Evolutionary conservation across 1,140 invertebrate species (phyloP).

Genomic region (Heliothis virescens): DNA sequence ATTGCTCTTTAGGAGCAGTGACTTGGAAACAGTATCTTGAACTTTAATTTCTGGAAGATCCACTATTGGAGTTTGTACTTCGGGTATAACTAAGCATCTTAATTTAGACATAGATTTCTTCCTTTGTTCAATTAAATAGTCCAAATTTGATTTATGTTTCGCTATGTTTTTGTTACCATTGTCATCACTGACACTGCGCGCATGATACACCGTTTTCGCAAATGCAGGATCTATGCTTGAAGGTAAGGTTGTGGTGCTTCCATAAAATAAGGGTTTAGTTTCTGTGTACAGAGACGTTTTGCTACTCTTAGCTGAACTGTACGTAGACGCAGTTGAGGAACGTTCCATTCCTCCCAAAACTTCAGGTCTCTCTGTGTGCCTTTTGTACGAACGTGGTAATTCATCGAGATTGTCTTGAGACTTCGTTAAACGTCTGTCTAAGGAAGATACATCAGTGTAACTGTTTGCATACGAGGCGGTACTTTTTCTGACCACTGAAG

Average conservation of each 20-base stretch:
- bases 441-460: constrained; percentile 73
- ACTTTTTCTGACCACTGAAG: constrained; percentile 76
- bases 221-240: constrained; percentile 66
- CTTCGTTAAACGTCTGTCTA: constrained; percentile 80
- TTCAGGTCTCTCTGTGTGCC: constrained; percentile 76
- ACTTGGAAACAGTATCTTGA: constrained; percentile 78
- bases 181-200: constrained; percentile 80
- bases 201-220: constrained; percentile 69
- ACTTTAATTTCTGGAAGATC: constrained; percentile 93
- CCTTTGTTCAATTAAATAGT: constrained; percentile 92
- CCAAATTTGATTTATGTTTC: constrained; percentile 86
- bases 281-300: constrained; percentile 63
- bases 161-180: constrained; percentile 78
- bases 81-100: constrained; percentile 94
- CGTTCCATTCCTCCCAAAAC: constrained; percentile 75
- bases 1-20: constrained; percentile 69
- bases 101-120: constrained; percentile 93
- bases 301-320: constrained; percentile 55
- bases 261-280: constrained; percentile 80
- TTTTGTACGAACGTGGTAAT: constrained; percentile 73
- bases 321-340: constrained; percentile 47
- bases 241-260: constrained; percentile 78
- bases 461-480: constrained; percentile 66
- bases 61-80: constrained; percentile 87
- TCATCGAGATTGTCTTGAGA: constrained; percentile 84